Conservation (phyloP, 2,888 invertebrate genomes). For the Alcis repandata region DNA sequence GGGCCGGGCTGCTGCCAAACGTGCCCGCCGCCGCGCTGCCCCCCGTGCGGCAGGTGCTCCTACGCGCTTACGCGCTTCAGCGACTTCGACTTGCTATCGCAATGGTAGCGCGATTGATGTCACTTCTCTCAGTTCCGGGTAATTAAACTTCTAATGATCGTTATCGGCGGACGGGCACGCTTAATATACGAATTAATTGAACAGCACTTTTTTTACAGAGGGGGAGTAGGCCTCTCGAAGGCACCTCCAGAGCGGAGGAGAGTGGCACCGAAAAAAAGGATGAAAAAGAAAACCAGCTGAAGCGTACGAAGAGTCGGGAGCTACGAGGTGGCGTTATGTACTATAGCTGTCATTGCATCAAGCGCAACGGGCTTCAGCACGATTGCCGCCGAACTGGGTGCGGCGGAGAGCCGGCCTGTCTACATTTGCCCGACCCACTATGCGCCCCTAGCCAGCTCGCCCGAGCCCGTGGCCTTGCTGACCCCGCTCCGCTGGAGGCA, state of each 20-base stretch:
- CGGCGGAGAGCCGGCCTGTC: slow-evolving; percentile 83
- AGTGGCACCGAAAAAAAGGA: slow-evolving; percentile 73
- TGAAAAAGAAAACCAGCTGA: slow-evolving; percentile 78
- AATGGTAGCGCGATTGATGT: slow-evolving; percentile 69
- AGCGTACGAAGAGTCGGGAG: slow-evolving; percentile 83
- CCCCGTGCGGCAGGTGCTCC: slow-evolving; percentile 80
- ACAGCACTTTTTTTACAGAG: slow-evolving; percentile 62
- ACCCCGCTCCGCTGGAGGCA: slow-evolving; percentile 69
- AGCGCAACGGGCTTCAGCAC: slow-evolving; percentile 87
- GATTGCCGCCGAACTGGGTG: slow-evolving; percentile 85
- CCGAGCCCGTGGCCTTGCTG: slow-evolving; percentile 77
- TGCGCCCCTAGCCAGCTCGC: slow-evolving; percentile 85
- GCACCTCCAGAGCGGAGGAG: slow-evolving; percentile 65
- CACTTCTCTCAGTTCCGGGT: slow-evolving; percentile 65
- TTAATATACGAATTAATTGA: slow-evolving; percentile 18
- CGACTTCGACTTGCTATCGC: slow-evolving; percentile 80
- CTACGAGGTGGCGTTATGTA: slow-evolving; percentile 85
- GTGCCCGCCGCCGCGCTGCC: slow-evolving; percentile 74
- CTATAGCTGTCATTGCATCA: slow-evolving; percentile 86
- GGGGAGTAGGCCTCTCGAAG: slow-evolving; percentile 59
- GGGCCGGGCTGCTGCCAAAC: slow-evolving; percentile 61
- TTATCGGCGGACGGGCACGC: slow-evolving; percentile 70
- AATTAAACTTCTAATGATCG: slow-evolving; percentile 57
- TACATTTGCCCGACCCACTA: slow-evolving; percentile 83
- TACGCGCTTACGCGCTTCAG: slow-evolving; percentile 81